Conservation (phyloP, 2,797 vertebrate genomes). For the Sciaenops ocellatus region DNA sequence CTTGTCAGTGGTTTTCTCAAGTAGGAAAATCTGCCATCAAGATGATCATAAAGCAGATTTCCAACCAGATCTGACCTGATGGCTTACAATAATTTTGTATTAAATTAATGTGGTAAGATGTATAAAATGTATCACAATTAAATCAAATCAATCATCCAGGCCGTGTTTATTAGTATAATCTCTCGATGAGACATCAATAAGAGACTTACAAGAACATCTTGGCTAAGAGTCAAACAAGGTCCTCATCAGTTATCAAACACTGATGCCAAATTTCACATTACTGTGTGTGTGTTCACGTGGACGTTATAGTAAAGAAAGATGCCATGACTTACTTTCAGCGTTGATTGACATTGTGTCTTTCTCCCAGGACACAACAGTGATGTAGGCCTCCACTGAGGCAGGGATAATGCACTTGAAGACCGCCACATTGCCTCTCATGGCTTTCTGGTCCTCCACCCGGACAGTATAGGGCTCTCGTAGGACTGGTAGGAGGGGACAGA, state of each 20-base stretch:
- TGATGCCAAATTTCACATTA: neutral
- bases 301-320: constrained; percentile 12
- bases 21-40: constrained; percentile 68
- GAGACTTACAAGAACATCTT: constrained; percentile 1
- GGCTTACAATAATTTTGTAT: too few relatives aligned
- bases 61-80: neutral
- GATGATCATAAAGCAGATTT: constrained; percentile 62
- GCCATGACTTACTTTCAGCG: constrained; percentile 88
- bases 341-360: constrained; percentile 97
- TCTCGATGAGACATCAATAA: neutral
- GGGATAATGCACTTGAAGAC: constrained; percentile 99
- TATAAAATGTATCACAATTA: neutral
- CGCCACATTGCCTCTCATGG: constrained; percentile 99
- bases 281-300: neutral
- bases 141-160: neutral
- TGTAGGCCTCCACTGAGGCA: constrained; percentile 97
- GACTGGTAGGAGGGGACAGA: constrained; percentile 85
- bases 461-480: constrained; percentile 99
- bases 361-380: constrained; percentile 97
- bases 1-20: constrained; percentile 67
- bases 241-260: neutral
- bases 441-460: constrained; percentile 99
- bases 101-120: neutral
- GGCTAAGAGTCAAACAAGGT: constrained; percentile 3
- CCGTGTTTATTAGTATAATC: neutral